These are phyloP conservation scores for Piaya cayana DNA, from an alignment of 2,113 vertebrate species.

Conservation along the genomic window DNA sequence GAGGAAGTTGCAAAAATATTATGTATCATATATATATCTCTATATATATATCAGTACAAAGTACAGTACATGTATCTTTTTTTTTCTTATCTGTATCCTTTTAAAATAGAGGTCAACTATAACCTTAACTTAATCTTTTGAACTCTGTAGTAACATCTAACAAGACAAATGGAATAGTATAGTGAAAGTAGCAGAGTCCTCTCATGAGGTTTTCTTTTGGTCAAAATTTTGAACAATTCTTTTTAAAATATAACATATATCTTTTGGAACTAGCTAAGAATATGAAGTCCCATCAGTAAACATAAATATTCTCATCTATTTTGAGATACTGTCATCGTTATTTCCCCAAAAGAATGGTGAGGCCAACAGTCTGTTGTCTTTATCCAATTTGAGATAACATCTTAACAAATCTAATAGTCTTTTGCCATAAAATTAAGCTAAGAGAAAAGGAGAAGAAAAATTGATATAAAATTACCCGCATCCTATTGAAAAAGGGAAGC, in stretches of 20 bases:
- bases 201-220: not conserved
- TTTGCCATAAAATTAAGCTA: not conserved
- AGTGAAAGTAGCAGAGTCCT: not conserved
- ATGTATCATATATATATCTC: not conserved
- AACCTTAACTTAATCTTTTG: not conserved
- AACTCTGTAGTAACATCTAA: not conserved
- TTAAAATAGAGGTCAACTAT: not conserved
- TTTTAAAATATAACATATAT: not conserved
- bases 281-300: not conserved
- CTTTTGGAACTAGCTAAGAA: not conserved
- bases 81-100: not conserved
- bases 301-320: not conserved
- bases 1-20: not conserved
- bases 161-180: not conserved
- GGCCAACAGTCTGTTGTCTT: not conserved
- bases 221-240: not conserved
- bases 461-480: not conserved
- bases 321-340: accelerated
- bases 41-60: not conserved
- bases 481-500: not conserved
- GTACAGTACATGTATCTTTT: not conserved
- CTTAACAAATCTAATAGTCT: not conserved
- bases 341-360: not conserved
- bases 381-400: not conserved
- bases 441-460: not conserved